Conservation (phyloP, 2,113 vertebrate species). For the Xenopus laevis region DNA sequence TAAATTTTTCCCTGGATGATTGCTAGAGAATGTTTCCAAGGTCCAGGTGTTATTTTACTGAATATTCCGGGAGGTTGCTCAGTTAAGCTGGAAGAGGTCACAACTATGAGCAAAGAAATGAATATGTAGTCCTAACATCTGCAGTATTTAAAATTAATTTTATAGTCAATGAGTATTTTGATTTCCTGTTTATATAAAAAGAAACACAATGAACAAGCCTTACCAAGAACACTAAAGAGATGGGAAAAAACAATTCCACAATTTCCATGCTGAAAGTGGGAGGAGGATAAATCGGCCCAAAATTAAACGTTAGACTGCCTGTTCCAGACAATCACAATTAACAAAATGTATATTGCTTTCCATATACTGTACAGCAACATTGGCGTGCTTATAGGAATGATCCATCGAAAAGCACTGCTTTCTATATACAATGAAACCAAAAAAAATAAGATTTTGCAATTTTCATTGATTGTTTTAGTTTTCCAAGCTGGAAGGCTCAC, state of each 20-base stretch:
- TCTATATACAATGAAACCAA: no score
- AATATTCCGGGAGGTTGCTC: slow-evolving; percentile 14
- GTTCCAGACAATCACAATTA: no score
- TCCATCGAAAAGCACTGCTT: no score
- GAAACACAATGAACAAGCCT: slow-evolving; percentile 1
- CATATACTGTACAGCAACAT: no score
- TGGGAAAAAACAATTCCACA: neutral
- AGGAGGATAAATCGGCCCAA: neutral
- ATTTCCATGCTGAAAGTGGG: neutral
- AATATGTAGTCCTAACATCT: slow-evolving; percentile 25
- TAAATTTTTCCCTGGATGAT: no score
- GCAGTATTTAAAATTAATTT: slow-evolving; percentile 26
- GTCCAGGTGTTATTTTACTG: slow-evolving; percentile 16
- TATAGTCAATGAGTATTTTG: slow-evolving; percentile 7
- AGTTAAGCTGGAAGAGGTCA: slow-evolving; percentile 32
- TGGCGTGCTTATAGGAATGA: no score
- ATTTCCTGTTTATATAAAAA: slow-evolving; percentile 38
- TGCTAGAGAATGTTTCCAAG: neutral
- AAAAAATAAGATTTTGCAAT: no score
- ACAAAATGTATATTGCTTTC: no score
- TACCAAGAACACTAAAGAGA: neutral
- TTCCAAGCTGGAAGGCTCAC: no score
- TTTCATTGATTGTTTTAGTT: no score
- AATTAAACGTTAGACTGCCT: no score
- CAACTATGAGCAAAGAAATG: slow-evolving; percentile 9